phyloP scores from a whole-genome alignment of 1,140 invertebrate species.

The Ladona fulva region DNA sequence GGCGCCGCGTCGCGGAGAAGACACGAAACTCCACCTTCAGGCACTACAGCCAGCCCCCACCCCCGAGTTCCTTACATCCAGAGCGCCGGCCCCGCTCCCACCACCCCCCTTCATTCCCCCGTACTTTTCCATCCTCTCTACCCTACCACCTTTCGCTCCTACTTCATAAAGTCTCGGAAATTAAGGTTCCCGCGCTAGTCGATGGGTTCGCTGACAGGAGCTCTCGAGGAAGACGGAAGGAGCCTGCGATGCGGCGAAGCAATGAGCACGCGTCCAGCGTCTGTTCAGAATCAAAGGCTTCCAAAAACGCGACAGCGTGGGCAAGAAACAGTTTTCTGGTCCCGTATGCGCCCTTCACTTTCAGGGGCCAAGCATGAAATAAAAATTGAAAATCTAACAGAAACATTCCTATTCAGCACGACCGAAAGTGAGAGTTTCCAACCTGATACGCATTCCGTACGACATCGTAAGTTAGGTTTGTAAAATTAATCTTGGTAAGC shows the following conservation, averaged over 20 bases:
- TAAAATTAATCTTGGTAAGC: too few relatives aligned
- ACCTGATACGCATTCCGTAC: too few relatives aligned
- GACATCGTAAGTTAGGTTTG: too few relatives aligned
- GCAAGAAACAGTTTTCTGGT: neutral
- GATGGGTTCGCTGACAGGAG: too few relatives aligned
- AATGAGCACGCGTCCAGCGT: neutral
- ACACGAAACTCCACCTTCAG: neutral
- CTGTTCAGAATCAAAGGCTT: neutral
- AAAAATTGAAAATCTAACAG: too few relatives aligned
- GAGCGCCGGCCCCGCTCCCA: neutral
- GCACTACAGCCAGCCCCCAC: neutral
- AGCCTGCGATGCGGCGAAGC: neutral
- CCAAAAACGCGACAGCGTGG: neutral
- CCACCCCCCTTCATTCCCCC: neutral
- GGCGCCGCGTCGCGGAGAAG: neutral
- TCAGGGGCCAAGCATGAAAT: too few relatives aligned
- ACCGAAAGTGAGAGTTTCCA: too few relatives aligned
- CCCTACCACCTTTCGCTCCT: neutral
- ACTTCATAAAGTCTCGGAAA: too few relatives aligned
- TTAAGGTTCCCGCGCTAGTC: too few relatives aligned
- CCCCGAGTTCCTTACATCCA: too few relatives aligned
- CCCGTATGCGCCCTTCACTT: too few relatives aligned
- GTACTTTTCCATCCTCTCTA: neutral
- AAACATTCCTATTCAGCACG: too few relatives aligned
- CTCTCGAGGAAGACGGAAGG: neutral